Percentiles rank a stretch among this genome's conserved stretches.
phyloP scores from a whole-genome alignment of 2,797 vertebrate species.

The Apodemus agrarius region DNA sequence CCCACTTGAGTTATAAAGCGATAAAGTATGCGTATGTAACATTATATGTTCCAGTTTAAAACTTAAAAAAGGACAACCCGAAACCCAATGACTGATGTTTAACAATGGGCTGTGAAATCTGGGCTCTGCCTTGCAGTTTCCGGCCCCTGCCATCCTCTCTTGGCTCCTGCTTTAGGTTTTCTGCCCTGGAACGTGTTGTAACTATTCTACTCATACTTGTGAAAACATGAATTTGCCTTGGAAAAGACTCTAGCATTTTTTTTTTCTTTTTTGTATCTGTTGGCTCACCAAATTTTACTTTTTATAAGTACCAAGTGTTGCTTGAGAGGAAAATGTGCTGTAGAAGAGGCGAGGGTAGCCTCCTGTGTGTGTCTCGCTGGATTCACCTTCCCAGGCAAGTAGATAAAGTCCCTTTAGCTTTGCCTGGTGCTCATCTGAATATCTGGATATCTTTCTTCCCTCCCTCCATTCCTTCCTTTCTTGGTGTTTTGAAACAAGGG shows the following conservation, averaged over 20 bases:
- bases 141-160: neutral
- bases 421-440: neutral
- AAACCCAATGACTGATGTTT: conserved; percentile 12
- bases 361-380: neutral
- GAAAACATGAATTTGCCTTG: conserved; percentile 53
- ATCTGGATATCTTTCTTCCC: neutral
- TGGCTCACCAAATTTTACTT: conserved; percentile 47
- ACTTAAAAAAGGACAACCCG: neutral
- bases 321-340: neutral
- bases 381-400: neutral
- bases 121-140: neutral
- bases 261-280: too few species aligned
- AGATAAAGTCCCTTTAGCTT: neutral
- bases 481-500: neutral
- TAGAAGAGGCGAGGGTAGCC: neutral
- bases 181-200: conserved; percentile 2
- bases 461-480: neutral
- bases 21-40: neutral
- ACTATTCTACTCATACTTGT: neutral
- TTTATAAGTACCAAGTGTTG: neutral
- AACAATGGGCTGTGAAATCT: conserved; percentile 8
- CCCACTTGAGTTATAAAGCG: neutral
- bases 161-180: neutral
- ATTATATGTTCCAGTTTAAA: neutral
- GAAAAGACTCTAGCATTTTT: conserved; percentile 51